Evolutionary conservation across 1,140 invertebrate genomes (phyloP).

Genomic region (Caenorhabditis remanei): DNA sequence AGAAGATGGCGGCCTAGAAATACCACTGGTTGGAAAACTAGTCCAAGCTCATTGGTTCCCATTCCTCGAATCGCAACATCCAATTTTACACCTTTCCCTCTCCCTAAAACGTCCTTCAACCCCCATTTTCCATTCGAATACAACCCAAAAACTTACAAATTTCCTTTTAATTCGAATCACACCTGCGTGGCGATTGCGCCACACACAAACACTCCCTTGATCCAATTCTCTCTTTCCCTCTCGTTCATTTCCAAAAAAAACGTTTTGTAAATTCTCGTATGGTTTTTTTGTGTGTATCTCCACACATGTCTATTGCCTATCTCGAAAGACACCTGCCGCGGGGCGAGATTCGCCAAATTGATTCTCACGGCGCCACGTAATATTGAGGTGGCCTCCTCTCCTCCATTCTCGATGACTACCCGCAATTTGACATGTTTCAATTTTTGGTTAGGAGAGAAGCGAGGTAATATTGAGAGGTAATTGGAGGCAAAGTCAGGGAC

Average conservation of each 20-base stretch:
- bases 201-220: background rate
- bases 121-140: background rate
- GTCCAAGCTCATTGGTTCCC: too few species aligned
- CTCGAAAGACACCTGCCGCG: background rate
- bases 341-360: slow-evolving; percentile 53
- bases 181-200: slow-evolving; percentile 15
- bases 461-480: background rate
- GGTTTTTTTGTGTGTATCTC: background rate
- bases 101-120: slow-evolving; percentile 8
- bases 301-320: background rate
- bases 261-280: background rate
- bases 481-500: background rate
- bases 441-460: background rate
- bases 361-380: slow-evolving; percentile 4
- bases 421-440: background rate
- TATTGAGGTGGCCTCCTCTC: background rate
- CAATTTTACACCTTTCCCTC: slow-evolving; percentile 4
- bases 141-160: slow-evolving; percentile 23
- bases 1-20: background rate
- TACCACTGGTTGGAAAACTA: too few species aligned
- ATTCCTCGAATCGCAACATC: background rate
- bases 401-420: background rate
- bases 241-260: background rate
- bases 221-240: background rate
- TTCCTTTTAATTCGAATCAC: slow-evolving; percentile 15